phyloP scores from a whole-genome alignment of 2,888 invertebrate genomes.

The Apomyelois bistriatella region DNA sequence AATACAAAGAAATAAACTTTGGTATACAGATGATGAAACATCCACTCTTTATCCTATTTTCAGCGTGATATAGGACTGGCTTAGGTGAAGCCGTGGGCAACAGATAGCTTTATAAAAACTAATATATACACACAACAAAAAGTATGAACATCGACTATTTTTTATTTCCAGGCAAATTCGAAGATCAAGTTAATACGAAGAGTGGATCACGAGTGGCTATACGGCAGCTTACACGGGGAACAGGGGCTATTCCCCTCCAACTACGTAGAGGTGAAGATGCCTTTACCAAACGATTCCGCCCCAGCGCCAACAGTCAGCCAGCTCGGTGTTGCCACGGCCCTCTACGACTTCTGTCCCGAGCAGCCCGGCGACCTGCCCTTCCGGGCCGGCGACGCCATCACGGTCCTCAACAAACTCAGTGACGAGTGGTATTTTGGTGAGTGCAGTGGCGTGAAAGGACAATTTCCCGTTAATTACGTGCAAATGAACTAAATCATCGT shows the following conservation, averaged over 20 bases:
- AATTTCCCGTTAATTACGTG: conserved; percentile 89
- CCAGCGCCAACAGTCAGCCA: conserved; percentile 27
- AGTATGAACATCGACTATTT: not conserved
- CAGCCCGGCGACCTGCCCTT: conserved; percentile 64
- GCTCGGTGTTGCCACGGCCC: conserved; percentile 77
- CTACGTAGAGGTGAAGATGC: conserved; percentile 88
- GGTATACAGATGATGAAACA: too few relatives aligned
- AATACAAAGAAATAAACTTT: too few relatives aligned
- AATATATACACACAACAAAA: too few relatives aligned
- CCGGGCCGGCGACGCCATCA: conserved; percentile 69
- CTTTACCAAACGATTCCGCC: conserved; percentile 71
- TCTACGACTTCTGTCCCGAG: conserved; percentile 86
- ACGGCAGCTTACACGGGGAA: conserved; percentile 84
- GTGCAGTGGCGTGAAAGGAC: conserved; percentile 83
- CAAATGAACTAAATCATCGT: conserved; percentile 62
- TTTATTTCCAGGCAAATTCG: conserved; percentile 82
- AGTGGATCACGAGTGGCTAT: conserved; percentile 90
- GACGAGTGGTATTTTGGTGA: conserved; percentile 90
- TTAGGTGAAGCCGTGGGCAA: too few relatives aligned
- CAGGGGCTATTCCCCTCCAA: conserved; percentile 91
- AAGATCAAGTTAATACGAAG: conserved; percentile 84
- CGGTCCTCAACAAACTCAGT: conserved; percentile 83
- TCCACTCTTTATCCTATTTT: too few relatives aligned
- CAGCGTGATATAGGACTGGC: too few relatives aligned
- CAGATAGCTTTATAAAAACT: too few relatives aligned